Percentiles rank a stretch among this genome's conserved stretches.
These are phyloP conservation scores for Acrobasis suavella DNA, from an alignment of 2,888 invertebrate genomes.

Conservation along the genomic window DNA sequence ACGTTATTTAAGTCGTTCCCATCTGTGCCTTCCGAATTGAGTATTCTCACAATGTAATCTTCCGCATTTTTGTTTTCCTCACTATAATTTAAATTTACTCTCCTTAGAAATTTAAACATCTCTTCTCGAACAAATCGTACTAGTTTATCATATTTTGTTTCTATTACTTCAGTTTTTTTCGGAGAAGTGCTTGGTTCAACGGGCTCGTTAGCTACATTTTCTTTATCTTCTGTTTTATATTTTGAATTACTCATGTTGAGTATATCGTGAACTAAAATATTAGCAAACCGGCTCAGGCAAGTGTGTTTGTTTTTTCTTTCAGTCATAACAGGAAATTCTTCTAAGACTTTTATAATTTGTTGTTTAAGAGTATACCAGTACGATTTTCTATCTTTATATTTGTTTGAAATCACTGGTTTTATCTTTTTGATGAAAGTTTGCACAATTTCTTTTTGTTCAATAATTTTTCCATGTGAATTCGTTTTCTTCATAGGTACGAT, in stretches of 20 bases:
- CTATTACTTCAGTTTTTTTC: neutral
- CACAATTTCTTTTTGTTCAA: conserved; percentile 28
- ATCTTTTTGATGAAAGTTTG: conserved; percentile 28
- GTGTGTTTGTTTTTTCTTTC: conserved; percentile 21
- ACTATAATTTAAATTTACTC: conserved; percentile 13
- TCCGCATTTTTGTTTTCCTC: neutral
- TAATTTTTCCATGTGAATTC: conserved; percentile 26
- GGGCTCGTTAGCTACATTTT: neutral
- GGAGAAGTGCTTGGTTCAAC: neutral
- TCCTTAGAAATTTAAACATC: conserved; percentile 9
- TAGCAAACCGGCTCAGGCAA: conserved; percentile 24
- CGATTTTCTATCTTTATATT: conserved; percentile 24
- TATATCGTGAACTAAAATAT: conserved; percentile 27
- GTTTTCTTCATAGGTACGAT: conserved; percentile 27
- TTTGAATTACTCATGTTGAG: conserved; percentile 5
- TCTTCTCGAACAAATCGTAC: neutral
- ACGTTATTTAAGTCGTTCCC: neutral
- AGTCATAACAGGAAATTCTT: conserved; percentile 29
- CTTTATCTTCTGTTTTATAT: neutral
- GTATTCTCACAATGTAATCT: neutral
- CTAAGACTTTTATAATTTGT: conserved; percentile 27
- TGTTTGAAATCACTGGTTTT: conserved; percentile 28
- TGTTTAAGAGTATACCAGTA: conserved; percentile 26
- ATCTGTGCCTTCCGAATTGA: neutral
- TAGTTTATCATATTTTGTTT: neutral